Conservation (phyloP, 2,888 invertebrate genomes). For the Leucophora obtusa region DNA sequence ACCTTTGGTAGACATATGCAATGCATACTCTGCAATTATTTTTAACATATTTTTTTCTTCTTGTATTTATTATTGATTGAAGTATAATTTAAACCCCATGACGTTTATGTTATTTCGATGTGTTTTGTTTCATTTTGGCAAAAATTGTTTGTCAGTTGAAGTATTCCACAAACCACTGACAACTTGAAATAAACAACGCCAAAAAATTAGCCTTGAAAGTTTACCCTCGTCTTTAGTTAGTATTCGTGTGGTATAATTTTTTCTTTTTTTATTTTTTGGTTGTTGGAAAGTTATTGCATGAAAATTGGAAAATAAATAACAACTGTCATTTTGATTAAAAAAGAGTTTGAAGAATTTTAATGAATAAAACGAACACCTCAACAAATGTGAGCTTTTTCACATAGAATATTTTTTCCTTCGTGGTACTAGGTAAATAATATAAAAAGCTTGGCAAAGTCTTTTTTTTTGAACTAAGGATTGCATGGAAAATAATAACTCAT, state of each 20-base stretch:
- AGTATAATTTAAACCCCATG: slow-evolving; percentile 52
- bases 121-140: not conserved
- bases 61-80: slow-evolving; percentile 47
- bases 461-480: too few species aligned
- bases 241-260: not conserved
- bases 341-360: slow-evolving; percentile 11
- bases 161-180: slow-evolving; percentile 64
- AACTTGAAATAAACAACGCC: slow-evolving; percentile 62
- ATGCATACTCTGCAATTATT: not conserved
- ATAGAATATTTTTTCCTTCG: not conserved
- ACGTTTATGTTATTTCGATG: slow-evolving; percentile 35
- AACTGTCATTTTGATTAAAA: slow-evolving; percentile 41
- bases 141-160: slow-evolving; percentile 58
- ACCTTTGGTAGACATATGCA: not conserved
- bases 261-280: slow-evolving; percentile 14
- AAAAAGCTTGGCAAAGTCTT: too few species aligned
- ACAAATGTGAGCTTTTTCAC: not conserved
- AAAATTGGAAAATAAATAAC: slow-evolving; percentile 59
- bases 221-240: slow-evolving; percentile 8
- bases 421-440: not conserved
- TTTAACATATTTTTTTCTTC: not conserved
- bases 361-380: not conserved
- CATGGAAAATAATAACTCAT: too few species aligned
- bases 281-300: slow-evolving; percentile 35
- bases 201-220: slow-evolving; percentile 59